These are phyloP conservation scores for Typhlichthys eigenmanni DNA, from an alignment of 2,797 vertebrate species.

Conservation along the genomic window DNA sequence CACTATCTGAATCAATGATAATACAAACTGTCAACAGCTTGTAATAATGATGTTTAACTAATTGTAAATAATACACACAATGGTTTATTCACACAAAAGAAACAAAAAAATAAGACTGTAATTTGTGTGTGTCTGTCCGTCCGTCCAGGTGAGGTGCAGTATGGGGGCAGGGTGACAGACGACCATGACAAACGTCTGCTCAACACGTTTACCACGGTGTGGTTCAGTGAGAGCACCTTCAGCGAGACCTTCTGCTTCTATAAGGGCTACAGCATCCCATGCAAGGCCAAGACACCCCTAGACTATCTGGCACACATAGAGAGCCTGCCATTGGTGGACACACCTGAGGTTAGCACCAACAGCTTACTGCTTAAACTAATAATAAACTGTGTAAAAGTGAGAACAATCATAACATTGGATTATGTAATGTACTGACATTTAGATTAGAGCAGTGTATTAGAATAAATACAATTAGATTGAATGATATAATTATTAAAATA, in stretches of 20 bases:
- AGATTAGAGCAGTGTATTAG: too few species aligned
- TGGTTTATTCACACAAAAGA: not conserved
- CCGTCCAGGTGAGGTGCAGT: conserved; percentile 78
- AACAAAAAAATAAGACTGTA: not conserved
- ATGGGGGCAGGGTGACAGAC: conserved; percentile 84
- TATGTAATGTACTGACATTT: too few species aligned
- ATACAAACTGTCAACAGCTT: too few species aligned
- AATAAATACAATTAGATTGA: too few species aligned
- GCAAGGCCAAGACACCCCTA: conserved; percentile 69
- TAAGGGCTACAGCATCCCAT: conserved; percentile 78
- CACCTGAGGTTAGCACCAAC: conserved; percentile 64
- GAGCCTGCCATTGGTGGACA: conserved; percentile 76
- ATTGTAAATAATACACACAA: not conserved
- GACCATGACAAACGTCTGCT: conserved; percentile 83
- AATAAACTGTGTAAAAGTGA: too few species aligned
- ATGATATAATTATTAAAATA: too few species aligned
- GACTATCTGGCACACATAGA: conserved; percentile 82
- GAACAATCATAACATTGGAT: too few species aligned
- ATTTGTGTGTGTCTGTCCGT: conserved; percentile 37
- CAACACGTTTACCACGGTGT: conserved; percentile 81
- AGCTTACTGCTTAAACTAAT: not conserved
- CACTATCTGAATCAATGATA: too few species aligned
- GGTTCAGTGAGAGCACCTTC: conserved; percentile 85
- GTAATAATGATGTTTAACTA: too few species aligned
- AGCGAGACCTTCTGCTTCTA: conserved; percentile 81